phyloP scores from a whole-genome alignment of 2,113 vertebrate genomes.

The Paracanthobrama guichenoti region DNA sequence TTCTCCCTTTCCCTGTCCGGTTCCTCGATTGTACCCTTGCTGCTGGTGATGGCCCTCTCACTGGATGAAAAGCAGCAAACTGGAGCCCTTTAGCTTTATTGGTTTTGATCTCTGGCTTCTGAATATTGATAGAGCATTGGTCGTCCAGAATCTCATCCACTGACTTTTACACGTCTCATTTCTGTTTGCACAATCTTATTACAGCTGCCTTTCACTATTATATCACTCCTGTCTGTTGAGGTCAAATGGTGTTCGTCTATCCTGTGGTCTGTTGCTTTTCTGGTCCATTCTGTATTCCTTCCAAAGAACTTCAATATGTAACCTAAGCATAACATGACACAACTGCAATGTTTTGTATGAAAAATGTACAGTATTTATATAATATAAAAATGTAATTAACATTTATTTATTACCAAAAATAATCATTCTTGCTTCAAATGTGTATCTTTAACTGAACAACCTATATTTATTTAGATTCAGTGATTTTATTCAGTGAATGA shows the following conservation, averaged over 20 bases:
- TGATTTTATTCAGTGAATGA: too few species aligned
- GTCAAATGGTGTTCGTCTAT: not conserved
- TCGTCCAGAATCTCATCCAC: not conserved
- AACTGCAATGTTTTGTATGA: not conserved
- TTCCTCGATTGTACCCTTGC: conserved; percentile 5
- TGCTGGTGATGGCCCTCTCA: conserved; percentile 11
- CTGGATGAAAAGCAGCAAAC: not conserved
- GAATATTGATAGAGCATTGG: conserved; percentile 21
- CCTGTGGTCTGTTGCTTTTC: not conserved
- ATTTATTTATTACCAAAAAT: too few species aligned
- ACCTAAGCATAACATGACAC: too few species aligned
- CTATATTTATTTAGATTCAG: too few species aligned
- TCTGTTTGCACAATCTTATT: conserved; percentile 5
- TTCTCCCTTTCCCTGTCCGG: not conserved
- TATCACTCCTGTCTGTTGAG: not conserved
- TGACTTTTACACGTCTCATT: not conserved
- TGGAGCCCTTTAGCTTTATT: conserved; percentile 25
- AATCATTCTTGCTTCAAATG: too few species aligned
- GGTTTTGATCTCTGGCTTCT: not conserved
- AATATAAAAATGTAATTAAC: too few species aligned
- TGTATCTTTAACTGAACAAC: too few species aligned
- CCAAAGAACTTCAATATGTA: too few species aligned
- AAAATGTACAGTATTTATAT: not conserved
- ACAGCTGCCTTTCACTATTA: not conserved
- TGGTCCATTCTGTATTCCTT: not conserved